Evolutionary conservation across 2,113 vertebrate species (phyloP).

Genomic region (Orthonyx spaldingii): DNA sequence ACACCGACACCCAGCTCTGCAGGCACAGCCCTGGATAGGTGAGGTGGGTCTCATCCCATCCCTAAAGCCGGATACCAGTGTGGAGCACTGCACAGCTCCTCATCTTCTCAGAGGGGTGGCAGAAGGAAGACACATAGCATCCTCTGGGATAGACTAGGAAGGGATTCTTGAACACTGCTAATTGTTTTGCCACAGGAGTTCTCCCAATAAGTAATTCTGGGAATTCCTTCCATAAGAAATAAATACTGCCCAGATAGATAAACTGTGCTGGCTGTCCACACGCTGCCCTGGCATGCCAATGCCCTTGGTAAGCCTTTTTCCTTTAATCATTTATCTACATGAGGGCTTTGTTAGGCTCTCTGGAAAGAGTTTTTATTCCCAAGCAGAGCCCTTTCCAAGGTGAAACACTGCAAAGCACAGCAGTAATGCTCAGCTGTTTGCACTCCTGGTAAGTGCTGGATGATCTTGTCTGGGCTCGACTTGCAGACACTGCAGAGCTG

Average conservation of each 20-base stretch:
- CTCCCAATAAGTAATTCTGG: background rate
- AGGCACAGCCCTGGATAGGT: fast-evolving
- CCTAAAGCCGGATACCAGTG: fast-evolving
- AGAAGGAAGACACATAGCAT: background rate
- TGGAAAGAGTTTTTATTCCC: background rate
- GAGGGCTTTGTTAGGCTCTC: background rate
- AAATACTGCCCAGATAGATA: background rate
- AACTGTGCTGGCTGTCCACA: background rate
- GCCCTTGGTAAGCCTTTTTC: background rate
- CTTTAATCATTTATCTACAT: background rate
- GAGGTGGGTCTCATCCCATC: background rate
- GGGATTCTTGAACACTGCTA: background rate
- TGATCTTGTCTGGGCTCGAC: background rate
- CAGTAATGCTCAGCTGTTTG: background rate
- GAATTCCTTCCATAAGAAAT: background rate
- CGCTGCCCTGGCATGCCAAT: fast-evolving
- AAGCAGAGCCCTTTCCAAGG: background rate
- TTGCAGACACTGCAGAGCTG: background rate
- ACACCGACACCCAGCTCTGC: background rate
- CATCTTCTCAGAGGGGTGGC: background rate
- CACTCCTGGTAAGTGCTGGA: background rate
- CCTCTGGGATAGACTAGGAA: background rate
- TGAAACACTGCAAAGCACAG: background rate
- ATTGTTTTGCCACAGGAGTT: background rate
- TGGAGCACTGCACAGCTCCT: background rate